Evolutionary conservation across 2,113 vertebrate species (phyloP), one percentile per base, ranked within the genome.

Genomic region (Ptilonorhynchus violaceus): DNA sequence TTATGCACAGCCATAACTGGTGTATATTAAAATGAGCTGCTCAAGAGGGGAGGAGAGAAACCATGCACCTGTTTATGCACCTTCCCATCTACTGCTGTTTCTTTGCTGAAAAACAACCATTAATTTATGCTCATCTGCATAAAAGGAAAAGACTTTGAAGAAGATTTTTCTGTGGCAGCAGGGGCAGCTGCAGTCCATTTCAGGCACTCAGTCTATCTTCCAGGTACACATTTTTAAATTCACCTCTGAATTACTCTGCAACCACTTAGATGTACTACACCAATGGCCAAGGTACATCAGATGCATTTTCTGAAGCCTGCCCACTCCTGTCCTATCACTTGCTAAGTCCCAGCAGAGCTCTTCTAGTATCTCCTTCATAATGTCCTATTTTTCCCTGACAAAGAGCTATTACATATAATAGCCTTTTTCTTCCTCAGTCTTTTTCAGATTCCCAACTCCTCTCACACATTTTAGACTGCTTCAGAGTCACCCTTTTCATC

Each of bases 1-100:
- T 76, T 97, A 97, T 97, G 91, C 94, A 95, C 53, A 78, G 92
- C 95, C 95, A 74, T 94, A 95, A 96, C 87, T 85, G 62, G 27
- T 60, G 42, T 52, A 17, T 92, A 91, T 92, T 95, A 83, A 95
- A 97, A 91, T 81, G 83, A 89, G 88, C 58, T 80, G 86, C 83
- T 95, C 53, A 53, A 88, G 97, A 91, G 46, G 86, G 88, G 91
- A 97, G 92, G 93, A 94, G 79, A 86, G 91, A 96, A 92, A 86
- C 1, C 5, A 60, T 72, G 88, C 79, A 96, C 92, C 95, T 97
- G 59, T 86, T 96, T 55, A 60, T 83, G 70, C 41, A 67, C 80
- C 85, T 92, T 93, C 24, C 53, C 37, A 59, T 82, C 91, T 66
- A 75, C 78, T 10, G 50, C 56, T 78, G 80, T 5, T 84, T 35